Evolutionary conservation across 2,113 vertebrate genomes (phyloP).

Genomic region (Sitta europaea): DNA sequence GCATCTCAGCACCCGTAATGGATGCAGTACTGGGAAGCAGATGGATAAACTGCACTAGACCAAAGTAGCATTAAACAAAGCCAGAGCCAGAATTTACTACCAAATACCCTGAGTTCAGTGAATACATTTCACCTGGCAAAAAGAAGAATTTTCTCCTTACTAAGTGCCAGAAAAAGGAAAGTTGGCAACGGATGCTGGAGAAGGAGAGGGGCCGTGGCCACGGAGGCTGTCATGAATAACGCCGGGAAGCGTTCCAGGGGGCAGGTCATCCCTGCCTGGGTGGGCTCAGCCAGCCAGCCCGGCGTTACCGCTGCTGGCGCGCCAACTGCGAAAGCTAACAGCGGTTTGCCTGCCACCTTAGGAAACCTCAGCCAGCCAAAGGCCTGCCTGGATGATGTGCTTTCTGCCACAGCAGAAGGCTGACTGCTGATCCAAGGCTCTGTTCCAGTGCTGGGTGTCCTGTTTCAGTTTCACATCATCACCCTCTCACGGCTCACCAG

Average conservation of each 20-base stretch:
- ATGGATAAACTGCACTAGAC: background rate
- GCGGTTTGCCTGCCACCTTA: background rate
- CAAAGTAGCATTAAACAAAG: background rate
- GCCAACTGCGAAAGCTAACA: background rate
- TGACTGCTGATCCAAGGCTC: background rate
- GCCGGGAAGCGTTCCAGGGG: background rate
- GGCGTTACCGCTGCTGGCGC: accelerated
- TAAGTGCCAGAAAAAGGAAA: background rate
- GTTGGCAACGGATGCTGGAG: background rate
- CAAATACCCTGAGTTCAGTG: background rate
- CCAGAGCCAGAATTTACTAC: background rate
- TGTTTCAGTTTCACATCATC: constrained; percentile 20
- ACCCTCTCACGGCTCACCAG: background rate
- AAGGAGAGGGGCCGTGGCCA: background rate
- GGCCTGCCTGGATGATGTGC: background rate
- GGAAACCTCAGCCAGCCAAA: background rate
- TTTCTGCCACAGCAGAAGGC: background rate
- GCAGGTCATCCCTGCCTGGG: constrained; percentile 10
- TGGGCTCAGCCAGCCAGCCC: background rate
- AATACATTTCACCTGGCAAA: background rate
- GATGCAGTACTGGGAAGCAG: background rate
- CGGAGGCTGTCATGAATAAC: background rate
- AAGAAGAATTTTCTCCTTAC: background rate
- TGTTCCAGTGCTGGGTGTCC: background rate
- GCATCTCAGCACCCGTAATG: background rate